Conservation (phyloP, 2,113 vertebrate genomes). For the Sander vitreus region DNA sequence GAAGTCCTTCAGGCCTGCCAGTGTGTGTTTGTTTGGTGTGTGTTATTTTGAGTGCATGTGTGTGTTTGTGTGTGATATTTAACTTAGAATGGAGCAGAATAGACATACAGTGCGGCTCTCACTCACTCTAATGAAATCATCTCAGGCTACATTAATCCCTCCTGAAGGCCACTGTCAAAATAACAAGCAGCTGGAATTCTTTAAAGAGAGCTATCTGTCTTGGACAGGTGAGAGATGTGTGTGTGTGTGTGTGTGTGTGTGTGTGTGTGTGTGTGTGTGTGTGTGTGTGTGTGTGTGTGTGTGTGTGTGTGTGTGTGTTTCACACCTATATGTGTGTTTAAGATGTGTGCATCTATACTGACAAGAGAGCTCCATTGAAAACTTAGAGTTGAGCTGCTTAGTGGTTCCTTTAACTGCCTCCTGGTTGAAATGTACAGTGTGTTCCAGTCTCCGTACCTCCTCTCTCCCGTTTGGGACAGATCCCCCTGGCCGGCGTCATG, state of each 20-base stretch:
- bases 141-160: constrained; percentile 79
- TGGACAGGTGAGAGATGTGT: constrained; percentile 70
- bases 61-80: constrained; percentile 69
- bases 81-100: constrained; percentile 62
- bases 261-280: constrained; percentile 28
- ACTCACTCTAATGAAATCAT: constrained; percentile 81
- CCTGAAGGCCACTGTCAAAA: constrained; percentile 81
- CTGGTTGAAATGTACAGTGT: background rate
- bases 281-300: background rate
- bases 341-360: constrained; percentile 6
- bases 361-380: constrained; percentile 25
- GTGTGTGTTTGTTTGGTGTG: constrained; percentile 43
- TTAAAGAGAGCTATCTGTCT: constrained; percentile 76
- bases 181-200: constrained; percentile 76
- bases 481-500: constrained; percentile 96
- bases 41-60: constrained; percentile 11
- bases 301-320: constrained; percentile 25
- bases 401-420: constrained; percentile 4
- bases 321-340: constrained; percentile 14
- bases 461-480: constrained; percentile 98
- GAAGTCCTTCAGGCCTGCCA: constrained; percentile 76
- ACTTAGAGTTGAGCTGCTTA: constrained; percentile 13
- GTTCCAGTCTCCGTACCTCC: constrained; percentile 71
- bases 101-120: constrained; percentile 60
- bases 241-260: constrained; percentile 16